Evolutionary conservation across 2,113 vertebrate genomes (phyloP).

Genomic region (Prunella himalayana): DNA sequence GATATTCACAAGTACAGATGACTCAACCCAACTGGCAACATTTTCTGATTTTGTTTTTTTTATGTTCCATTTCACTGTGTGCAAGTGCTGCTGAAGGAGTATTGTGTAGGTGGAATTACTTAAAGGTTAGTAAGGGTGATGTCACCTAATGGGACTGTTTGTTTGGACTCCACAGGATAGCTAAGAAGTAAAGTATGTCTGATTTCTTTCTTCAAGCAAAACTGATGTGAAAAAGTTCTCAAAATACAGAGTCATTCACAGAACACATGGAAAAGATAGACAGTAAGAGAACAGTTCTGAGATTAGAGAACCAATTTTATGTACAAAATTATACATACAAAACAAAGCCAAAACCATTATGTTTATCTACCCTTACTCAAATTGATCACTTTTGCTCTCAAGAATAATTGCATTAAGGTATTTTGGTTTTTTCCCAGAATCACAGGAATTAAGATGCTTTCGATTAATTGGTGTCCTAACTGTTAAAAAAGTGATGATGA

Average conservation of each 20-base stretch:
- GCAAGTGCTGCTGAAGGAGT: neutral
- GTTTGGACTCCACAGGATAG: constrained; percentile 13
- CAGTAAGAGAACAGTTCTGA: neutral
- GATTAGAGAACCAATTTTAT: neutral
- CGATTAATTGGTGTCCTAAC: neutral
- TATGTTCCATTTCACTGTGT: neutral
- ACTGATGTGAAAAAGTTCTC: neutral
- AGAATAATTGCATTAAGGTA: neutral
- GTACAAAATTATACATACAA: neutral
- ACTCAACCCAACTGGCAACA: constrained; percentile 28
- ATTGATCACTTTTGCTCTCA: neutral
- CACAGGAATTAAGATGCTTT: neutral
- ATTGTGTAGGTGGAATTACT: constrained; percentile 55
- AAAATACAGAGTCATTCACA: neutral
- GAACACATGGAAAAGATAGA: neutral
- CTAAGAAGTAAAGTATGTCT: constrained; percentile 54
- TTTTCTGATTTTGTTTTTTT: neutral
- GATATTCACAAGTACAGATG: neutral
- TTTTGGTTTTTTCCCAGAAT: neutral
- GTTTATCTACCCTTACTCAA: neutral
- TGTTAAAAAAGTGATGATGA: neutral
- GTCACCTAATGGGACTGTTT: constrained; percentile 48
- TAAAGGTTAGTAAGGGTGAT: constrained; percentile 57
- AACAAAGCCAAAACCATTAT: neutral
- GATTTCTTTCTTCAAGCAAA: neutral